Conservation (phyloP, 2,888 invertebrate genomes). For the Tenodera sinensis region DNA sequence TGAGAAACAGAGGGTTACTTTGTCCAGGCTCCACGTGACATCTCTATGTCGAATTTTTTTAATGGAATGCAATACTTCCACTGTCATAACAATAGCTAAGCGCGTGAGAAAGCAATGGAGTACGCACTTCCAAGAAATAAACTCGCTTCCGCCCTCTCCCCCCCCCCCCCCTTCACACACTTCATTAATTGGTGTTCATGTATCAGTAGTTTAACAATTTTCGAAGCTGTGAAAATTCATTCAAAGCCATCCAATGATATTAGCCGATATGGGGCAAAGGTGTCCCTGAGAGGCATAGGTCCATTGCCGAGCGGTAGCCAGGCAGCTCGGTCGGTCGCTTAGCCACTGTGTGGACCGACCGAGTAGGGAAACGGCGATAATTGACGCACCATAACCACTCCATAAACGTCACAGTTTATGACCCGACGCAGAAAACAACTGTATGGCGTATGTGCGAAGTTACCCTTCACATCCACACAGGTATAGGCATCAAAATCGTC, state of each 20-base stretch:
- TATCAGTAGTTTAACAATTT: background rate
- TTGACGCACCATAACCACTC: slow-evolving; percentile 18
- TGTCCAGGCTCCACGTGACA: too few relatives aligned
- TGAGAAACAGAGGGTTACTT: too few relatives aligned
- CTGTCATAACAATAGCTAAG: too few relatives aligned
- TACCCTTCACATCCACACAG: background rate
- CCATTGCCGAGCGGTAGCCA: background rate
- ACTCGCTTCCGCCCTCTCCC: too few relatives aligned
- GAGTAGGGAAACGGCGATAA: background rate
- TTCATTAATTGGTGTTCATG: too few relatives aligned
- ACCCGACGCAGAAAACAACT: background rate
- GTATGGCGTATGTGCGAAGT: background rate
- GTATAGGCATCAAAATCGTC: background rate
- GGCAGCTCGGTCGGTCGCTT: background rate
- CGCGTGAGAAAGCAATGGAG: too few relatives aligned
- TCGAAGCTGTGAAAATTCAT: background rate
- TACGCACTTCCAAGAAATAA: too few relatives aligned
- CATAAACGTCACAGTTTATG: slow-evolving; percentile 14
- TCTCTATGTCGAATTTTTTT: too few relatives aligned
- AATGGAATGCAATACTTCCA: too few relatives aligned
- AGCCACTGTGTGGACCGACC: background rate
- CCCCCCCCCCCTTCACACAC: too few relatives aligned
- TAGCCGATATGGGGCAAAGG: background rate
- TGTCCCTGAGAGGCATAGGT: background rate
- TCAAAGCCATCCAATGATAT: background rate